These are phyloP conservation scores for Alligator sinensis DNA, from an alignment of 2,113 vertebrate genomes.

Conservation along the genomic window DNA sequence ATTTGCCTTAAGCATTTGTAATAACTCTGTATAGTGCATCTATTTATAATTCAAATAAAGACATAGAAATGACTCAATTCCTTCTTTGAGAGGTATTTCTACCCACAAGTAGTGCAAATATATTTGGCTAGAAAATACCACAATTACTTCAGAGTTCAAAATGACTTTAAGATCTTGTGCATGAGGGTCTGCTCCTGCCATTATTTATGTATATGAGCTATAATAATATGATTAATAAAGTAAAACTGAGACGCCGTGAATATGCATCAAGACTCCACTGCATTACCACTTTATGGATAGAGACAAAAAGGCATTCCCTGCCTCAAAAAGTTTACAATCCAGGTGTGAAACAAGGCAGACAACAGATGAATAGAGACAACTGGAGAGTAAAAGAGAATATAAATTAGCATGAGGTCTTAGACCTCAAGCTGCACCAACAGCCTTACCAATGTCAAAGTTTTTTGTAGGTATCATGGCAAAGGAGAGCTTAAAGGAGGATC, in stretches of 20 bases:
- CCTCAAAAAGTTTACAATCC: not conserved
- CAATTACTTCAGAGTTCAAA: constrained; percentile 27
- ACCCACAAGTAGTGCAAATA: not conserved
- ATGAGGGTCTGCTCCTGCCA: not conserved
- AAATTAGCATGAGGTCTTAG: too few species aligned
- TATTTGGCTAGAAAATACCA: not conserved
- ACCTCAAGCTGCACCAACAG: too few species aligned
- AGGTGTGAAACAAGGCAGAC: not conserved
- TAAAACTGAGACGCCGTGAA: not conserved
- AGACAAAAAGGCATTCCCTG: not conserved
- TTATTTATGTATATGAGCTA: not conserved
- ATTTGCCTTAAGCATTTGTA: constrained; percentile 17
- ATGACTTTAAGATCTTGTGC: not conserved
- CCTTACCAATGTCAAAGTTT: not conserved
- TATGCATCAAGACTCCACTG: not conserved
- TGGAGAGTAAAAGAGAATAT: too few species aligned
- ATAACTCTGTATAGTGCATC: constrained; percentile 3
- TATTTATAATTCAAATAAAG: constrained; percentile 39
- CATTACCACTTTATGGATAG: not conserved
- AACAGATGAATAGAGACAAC: too few species aligned
- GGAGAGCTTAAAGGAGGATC: not conserved
- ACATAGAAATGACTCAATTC: constrained; percentile 34
- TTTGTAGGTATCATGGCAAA: not conserved
- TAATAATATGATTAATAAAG: not conserved
- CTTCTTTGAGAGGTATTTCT: constrained; percentile 24